Evolutionary conservation across 2,888 invertebrate species (phyloP), one percentile per base, ranked within the genome.

Genomic region (Napeogenes sylphis): DNA sequence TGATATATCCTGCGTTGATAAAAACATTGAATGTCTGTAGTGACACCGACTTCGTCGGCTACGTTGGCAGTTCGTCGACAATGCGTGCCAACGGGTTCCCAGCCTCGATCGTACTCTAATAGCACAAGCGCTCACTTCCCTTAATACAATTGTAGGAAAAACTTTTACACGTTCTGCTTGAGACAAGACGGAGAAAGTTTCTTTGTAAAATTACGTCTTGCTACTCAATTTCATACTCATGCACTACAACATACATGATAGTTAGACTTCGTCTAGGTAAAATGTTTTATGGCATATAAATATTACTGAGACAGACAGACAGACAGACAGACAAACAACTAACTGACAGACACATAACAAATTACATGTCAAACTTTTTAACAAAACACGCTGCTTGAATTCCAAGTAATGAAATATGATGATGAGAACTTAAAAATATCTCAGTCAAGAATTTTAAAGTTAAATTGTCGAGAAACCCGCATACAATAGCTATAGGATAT

Each of bases 131-230:
- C 21, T 21, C 21, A 51, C 51, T 51, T 51, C 51, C 30, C 51
- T 51, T 51, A 8, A 51, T 51, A 30, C 30, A 51, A 51, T 10
- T 10, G 51, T 51, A 30, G 51, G 51, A 51, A 51, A 51, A 51
- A 51, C 51, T 21, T 21, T 21, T 14, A 47, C 47, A 47, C 47
- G 47, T 51, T 51, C 51, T 51, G 51, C 30, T 51, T 30, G 51
- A 51, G 51, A 30, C 51, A 12, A 21, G 51, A 14, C 14, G 14
- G 47, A 51, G 51, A 51, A 51, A 51, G 51, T 51, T 42, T 51
- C 51, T 10, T 51, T 51, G 51, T 51, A 30, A 30, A 47, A 30
- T 21, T 30, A 51, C 30, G 10, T 51, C 30, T 51, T 51, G 51
- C 10, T 30, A 51, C 30, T 51, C 51, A 51, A 51, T 30, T 51